A percentile compares a stretch with the other conserved stretches of the same genome.
Conservation (phyloP, 2,888 invertebrate genomes). For the Megamerina dolium region DNA sequence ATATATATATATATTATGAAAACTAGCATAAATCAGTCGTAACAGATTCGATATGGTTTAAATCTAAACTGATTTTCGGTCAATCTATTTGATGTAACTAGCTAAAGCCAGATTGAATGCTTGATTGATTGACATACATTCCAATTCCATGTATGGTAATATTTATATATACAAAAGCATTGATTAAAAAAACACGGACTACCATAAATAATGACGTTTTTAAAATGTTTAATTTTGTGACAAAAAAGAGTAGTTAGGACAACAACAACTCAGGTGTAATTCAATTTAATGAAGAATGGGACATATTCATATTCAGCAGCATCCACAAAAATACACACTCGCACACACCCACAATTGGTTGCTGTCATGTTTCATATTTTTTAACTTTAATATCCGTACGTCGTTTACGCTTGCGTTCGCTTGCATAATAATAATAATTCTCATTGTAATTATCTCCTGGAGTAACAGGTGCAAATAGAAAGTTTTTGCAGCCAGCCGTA, state of each 20-base stretch:
- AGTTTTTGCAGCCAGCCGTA: conserved; percentile 13
- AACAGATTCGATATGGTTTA: no score
- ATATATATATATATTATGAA: background rate
- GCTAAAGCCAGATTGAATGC: no score
- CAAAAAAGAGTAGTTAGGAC: background rate
- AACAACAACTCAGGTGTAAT: background rate
- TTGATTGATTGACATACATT: no score
- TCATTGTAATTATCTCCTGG: conserved; percentile 20
- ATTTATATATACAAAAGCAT: no score
- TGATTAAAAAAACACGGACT: no score
- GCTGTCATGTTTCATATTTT: conserved; percentile 31
- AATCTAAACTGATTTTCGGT: no score
- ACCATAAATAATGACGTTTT: no score
- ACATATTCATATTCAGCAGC: background rate
- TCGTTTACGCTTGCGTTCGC: conserved; percentile 31
- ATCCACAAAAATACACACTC: background rate
- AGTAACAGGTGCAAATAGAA: conserved; percentile 17
- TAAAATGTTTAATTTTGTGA: no score
- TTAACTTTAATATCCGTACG: conserved; percentile 33
- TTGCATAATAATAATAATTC: conserved; percentile 25
- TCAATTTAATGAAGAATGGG: background rate
- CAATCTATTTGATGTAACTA: no score
- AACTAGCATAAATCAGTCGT: no score
- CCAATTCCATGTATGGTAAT: no score
- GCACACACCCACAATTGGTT: background rate